A percentile compares a stretch with the other conserved stretches of the same genome.
Conservation (phyloP, 2,797 vertebrate species). For the Falco cherrug region DNA sequence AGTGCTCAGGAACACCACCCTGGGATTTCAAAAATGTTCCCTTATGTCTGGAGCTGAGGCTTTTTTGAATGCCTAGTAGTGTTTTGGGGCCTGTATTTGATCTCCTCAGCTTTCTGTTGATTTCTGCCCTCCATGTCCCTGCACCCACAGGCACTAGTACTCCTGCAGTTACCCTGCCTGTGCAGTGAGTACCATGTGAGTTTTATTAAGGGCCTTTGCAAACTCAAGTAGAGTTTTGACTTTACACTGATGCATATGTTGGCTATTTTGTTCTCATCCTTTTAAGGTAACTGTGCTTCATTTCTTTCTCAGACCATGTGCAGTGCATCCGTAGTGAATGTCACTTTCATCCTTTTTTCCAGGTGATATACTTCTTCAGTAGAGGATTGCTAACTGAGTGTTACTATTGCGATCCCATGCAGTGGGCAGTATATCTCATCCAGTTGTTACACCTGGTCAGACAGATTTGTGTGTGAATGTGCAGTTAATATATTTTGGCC, state of each 20-base stretch:
- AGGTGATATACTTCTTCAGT: not conserved
- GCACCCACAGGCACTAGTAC: fast-evolving
- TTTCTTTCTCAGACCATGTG: not conserved
- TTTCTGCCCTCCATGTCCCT: not conserved
- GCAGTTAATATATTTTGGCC: no score
- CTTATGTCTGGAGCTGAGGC: not conserved
- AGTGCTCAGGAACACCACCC: not conserved
- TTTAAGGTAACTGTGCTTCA: not conserved
- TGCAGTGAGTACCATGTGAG: not conserved
- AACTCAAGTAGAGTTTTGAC: not conserved
- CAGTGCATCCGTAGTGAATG: not conserved
- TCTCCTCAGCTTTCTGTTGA: not conserved
- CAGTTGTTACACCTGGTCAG: not conserved
- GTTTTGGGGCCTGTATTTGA: not conserved
- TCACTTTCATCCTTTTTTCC: not conserved
- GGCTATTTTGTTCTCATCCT: not conserved
- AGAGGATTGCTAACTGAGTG: not conserved
- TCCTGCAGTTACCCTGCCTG: no score
- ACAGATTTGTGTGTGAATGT: no score
- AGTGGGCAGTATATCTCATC: not conserved
- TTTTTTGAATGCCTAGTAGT: not conserved
- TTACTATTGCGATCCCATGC: not conserved
- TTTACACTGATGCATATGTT: not conserved
- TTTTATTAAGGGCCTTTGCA: not conserved
- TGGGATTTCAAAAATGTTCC: not conserved